Conservation (phyloP, 2,113 vertebrate genomes). For the Meles meles region DNA sequence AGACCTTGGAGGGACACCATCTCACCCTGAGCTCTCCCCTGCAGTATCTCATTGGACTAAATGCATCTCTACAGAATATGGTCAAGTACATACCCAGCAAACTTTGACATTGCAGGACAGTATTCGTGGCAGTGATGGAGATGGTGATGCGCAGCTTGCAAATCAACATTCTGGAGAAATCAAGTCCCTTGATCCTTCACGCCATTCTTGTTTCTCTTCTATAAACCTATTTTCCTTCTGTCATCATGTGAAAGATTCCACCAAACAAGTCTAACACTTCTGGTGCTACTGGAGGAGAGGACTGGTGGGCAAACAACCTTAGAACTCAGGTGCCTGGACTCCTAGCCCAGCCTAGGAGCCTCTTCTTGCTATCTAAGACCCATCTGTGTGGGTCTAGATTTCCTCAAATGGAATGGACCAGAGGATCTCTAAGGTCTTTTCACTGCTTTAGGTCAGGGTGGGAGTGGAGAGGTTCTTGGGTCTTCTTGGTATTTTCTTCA, state of each 20-base stretch:
- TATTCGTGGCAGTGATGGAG: neutral
- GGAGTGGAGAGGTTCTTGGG: neutral
- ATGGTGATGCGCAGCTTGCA: neutral
- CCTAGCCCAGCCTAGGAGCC: neutral
- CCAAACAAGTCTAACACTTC: neutral
- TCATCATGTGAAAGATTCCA: neutral
- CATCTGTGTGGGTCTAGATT: neutral
- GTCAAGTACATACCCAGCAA: neutral
- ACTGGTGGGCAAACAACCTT: neutral
- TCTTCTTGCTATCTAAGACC: neutral
- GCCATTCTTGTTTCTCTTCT: neutral
- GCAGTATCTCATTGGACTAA: neutral
- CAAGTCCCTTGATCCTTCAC: neutral
- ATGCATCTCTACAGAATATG: neutral
- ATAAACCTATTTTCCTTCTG: neutral
- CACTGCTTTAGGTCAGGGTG: neutral
- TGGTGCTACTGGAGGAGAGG: neutral
- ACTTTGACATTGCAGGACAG: neutral
- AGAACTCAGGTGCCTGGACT: neutral
- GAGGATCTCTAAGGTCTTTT: neutral
- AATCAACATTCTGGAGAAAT: constrained; percentile 9
- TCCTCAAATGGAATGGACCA: neutral
- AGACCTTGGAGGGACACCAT: neutral
- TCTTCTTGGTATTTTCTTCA: neutral
- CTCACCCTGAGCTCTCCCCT: neutral